Percentiles rank a stretch among this genome's conserved stretches.
Conservation (phyloP, 2,797 vertebrate species). For the Eutrigla gurnardus region DNA sequence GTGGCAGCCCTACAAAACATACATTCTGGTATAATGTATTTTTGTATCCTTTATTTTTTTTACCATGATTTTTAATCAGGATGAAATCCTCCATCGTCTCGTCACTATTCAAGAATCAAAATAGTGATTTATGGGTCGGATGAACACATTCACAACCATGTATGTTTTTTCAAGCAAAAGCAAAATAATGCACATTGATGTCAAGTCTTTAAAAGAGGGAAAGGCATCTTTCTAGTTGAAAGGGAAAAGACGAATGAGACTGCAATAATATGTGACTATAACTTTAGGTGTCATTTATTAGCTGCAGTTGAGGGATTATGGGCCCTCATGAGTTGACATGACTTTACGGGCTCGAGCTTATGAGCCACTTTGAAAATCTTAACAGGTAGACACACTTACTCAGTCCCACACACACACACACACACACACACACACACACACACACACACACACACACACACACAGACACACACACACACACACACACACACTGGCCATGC, state of each 20-base stretch:
- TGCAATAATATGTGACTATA: neutral
- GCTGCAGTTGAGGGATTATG: conserved; percentile 1
- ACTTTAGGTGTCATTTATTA: conserved; percentile 16
- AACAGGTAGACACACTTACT: neutral
- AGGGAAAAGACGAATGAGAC: neutral
- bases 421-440: neutral
- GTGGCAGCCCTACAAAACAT: too few relatives aligned
- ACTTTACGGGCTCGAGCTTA: neutral
- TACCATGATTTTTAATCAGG: too few relatives aligned
- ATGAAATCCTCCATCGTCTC: too few relatives aligned
- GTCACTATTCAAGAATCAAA: too few relatives aligned
- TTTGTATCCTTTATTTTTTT: too few relatives aligned
- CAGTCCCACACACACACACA: neutral
- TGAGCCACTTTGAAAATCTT: conserved; percentile 5
- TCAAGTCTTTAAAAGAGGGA: neutral
- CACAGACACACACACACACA: neutral
- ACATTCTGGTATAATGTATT: too few relatives aligned
- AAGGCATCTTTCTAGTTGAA: neutral
- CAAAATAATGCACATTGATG: neutral
- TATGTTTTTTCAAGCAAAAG: neutral
- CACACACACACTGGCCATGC: neutral
- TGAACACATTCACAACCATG: neutral
- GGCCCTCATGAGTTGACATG: neutral
- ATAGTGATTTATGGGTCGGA: too few relatives aligned
- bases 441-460: neutral